Percentiles rank a stretch among this genome's conserved stretches.
Conservation (phyloP, 2,888 invertebrate genomes). For the Erannis defoliaria region DNA sequence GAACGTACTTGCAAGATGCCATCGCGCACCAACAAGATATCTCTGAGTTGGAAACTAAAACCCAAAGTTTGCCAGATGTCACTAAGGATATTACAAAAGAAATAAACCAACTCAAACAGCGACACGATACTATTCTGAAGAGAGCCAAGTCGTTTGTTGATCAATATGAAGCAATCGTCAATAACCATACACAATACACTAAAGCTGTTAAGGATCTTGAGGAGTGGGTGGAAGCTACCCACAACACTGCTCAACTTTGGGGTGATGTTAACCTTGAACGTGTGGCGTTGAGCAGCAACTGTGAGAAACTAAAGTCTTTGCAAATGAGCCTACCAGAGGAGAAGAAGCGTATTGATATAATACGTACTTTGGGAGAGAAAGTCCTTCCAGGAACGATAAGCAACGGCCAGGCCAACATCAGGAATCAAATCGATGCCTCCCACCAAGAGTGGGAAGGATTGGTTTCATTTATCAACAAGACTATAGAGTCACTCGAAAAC, state of each 20-base stretch:
- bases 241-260: slow-evolving; percentile 93
- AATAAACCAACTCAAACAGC: slow-evolving; percentile 89
- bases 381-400: slow-evolving; percentile 95
- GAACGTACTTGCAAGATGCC: slow-evolving; percentile 93
- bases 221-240: slow-evolving; percentile 95
- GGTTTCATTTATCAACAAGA: slow-evolving; percentile 91
- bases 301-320: slow-evolving; percentile 93
- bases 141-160: slow-evolving; percentile 92
- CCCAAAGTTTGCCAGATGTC: slow-evolving; percentile 92
- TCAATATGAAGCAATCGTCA: slow-evolving; percentile 94
- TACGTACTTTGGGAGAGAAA: slow-evolving; percentile 94
- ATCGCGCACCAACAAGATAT: slow-evolving; percentile 94
- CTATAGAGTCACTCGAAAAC: slow-evolving; percentile 92
- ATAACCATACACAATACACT: slow-evolving; percentile 95
- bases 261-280: slow-evolving; percentile 94
- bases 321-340: slow-evolving; percentile 94
- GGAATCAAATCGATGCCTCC: slow-evolving; percentile 94
- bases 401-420: slow-evolving; percentile 93
- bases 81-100: slow-evolving; percentile 91
- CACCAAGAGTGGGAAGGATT: slow-evolving; percentile 97
- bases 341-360: slow-evolving; percentile 92
- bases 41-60: slow-evolving; percentile 92
- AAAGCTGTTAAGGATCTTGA: slow-evolving; percentile 94
- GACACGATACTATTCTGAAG: slow-evolving; percentile 90
- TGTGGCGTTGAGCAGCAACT: slow-evolving; percentile 94